Conservation (phyloP, 2,888 invertebrate genomes). For the Pediacus dermestoides region DNA sequence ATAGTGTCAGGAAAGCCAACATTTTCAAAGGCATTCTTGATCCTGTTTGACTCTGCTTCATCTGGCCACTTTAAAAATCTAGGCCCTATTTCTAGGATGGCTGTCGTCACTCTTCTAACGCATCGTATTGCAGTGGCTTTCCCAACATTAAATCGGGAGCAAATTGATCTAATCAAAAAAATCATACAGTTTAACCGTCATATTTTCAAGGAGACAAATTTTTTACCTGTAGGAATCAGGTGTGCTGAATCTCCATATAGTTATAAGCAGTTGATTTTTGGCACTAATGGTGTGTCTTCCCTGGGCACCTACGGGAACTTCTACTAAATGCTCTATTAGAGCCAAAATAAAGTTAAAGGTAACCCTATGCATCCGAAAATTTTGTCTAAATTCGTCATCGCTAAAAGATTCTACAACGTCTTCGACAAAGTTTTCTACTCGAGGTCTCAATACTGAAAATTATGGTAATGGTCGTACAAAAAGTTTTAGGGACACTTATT, state of each 20-base stretch:
- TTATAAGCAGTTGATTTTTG: conserved; percentile 17
- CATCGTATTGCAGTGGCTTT: conserved; percentile 22
- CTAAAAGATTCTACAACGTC: conserved; percentile 8
- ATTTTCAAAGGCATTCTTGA: conserved; percentile 1
- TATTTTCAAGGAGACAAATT: not conserved
- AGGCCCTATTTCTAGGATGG: conserved; percentile 3
- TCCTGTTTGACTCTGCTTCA: not conserved
- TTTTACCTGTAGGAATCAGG: conserved; percentile 23
- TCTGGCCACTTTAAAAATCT: conserved; percentile 1
- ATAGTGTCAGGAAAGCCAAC: conserved; percentile 10
- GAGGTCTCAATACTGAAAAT: conserved; percentile 1
- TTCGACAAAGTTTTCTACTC: not conserved
- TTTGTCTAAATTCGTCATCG: conserved; percentile 10
- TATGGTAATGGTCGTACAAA: too few species aligned
- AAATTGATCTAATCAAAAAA: conserved; percentile 26
- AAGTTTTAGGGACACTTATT: too few species aligned
- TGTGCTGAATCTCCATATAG: conserved; percentile 22
- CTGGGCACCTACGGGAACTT: conserved; percentile 15
- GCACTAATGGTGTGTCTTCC: conserved; percentile 16
- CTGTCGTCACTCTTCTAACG: conserved; percentile 20
- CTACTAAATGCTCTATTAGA: conserved; percentile 20
- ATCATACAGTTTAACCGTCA: conserved; percentile 5
- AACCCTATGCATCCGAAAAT: conserved; percentile 9
- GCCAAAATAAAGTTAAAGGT: conserved; percentile 9
- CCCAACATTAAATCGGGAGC: conserved; percentile 26